phyloP scores from a whole-genome alignment of 2,113 vertebrate species.

The Podarcis muralis region DNA sequence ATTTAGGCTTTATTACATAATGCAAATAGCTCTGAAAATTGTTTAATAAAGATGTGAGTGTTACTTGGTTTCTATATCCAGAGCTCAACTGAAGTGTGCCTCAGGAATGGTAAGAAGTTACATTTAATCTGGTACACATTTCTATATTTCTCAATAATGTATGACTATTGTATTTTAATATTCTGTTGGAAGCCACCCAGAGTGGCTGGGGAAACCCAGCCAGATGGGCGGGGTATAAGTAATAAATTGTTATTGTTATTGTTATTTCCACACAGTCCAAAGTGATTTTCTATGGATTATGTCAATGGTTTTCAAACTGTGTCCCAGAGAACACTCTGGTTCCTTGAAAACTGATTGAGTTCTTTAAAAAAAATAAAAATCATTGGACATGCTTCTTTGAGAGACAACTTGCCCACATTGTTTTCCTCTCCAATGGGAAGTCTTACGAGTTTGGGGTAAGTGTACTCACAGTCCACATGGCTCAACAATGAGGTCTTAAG shows the following conservation, averaged over 20 bases:
- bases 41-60: slow-evolving; percentile 26
- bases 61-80: background rate
- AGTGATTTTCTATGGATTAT: background rate
- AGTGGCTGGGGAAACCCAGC: too few relatives aligned
- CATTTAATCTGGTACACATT: background rate
- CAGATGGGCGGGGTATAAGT: too few relatives aligned
- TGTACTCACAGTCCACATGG: background rate
- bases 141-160: background rate
- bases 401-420: background rate
- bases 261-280: background rate
- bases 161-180: too few relatives aligned
- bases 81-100: background rate
- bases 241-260: too few relatives aligned
- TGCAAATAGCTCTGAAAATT: slow-evolving; percentile 35
- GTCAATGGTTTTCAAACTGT: background rate
- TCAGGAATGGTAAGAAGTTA: background rate
- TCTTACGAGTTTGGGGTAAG: background rate
- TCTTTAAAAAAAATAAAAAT: background rate
- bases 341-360: background rate
- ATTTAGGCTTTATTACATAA: slow-evolving; percentile 39
- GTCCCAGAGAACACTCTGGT: background rate
- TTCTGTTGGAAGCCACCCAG: too few relatives aligned
- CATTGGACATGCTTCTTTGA: background rate
- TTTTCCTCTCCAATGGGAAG: background rate
- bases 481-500: background rate